phyloP scores from a whole-genome alignment of 2,797 vertebrate genomes.

The Avahi laniger region DNA sequence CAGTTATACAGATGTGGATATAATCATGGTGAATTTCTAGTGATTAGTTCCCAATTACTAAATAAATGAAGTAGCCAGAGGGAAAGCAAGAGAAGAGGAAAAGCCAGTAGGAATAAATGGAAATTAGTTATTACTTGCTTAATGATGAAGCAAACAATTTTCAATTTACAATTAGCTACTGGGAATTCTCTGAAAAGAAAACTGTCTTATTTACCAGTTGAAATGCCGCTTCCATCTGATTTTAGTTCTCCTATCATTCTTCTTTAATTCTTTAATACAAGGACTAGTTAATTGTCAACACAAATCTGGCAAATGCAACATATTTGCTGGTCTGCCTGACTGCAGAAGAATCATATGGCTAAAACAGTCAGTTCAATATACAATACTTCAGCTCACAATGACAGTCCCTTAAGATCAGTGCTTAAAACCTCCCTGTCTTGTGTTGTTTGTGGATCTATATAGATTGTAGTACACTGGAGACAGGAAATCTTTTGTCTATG shows the following conservation, averaged over 20 bases:
- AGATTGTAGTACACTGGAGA: not conserved
- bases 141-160: conserved; percentile 54
- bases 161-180: conserved; percentile 35
- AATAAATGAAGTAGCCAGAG: conserved; percentile 20
- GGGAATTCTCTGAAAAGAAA: conserved; percentile 61
- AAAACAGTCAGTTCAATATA: not conserved
- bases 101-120: not conserved
- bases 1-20: not conserved
- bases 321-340: not conserved
- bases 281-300: conserved; percentile 35
- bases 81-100: conserved; percentile 24
- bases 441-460: not conserved
- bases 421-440: not conserved
- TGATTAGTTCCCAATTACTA: conserved; percentile 51
- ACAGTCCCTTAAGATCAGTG: not conserved
- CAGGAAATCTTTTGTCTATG: conserved; percentile 23
- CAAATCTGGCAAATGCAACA: conserved; percentile 4
- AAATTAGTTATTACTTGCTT: conserved; percentile 53
- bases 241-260: conserved; percentile 53
- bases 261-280: conserved; percentile 33
- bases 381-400: not conserved
- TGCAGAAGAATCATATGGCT: not conserved
- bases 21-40: conserved; percentile 22
- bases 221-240: conserved; percentile 46
- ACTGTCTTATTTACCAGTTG: conserved; percentile 51